Base-by-base conservation (phyloP, 2,888 invertebrate species). In the Amphipyra tragopoginis region DNA sequence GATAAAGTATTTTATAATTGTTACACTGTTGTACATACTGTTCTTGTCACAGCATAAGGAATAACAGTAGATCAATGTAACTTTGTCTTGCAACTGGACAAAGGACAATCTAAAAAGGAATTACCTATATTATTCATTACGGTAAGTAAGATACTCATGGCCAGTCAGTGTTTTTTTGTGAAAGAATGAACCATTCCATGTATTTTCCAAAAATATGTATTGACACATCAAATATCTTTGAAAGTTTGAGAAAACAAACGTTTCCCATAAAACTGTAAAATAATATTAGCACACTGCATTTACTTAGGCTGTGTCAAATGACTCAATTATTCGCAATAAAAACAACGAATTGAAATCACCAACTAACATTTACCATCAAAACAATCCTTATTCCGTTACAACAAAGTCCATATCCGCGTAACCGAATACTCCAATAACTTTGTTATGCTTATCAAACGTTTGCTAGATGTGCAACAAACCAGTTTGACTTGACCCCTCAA, bases 271-370 rank as follows among this genome's bases (percentile, higher is more conserved):
- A n/a, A n/a, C n/a, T n/a, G n/a, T 21, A 21, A n/a, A 13, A 13
- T 7, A 40, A 73, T 50, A 65, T 61, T 62, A 50, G 6, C 54
- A 33, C 54, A 72, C 75, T 75, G 75, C 47, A 60, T 62, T 50
- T 11, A 13, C 8, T 47, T 40, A 11, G 6, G 36, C 75, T 66
- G 45, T 74, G 80, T 8, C 64, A 52, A 48, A 45, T 54, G 52
- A 55, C 36, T 70, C 59, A 68, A 80, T 74, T 80, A 60, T 58
- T 60, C 43, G 75, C 66, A 80, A 66, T 77, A 68, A 68, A 72
- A 70, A 65, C 55, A 63, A 49, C 15, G 13, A 66, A 69, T 66
- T 62, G 51, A 45, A 58, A 55, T 58, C 34, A 65, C 77, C 53
- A 50, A 39, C 10, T 58, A 42, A 51, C 8, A 21, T 39, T 43